These are phyloP conservation scores for Hirundo rustica DNA, from an alignment of 2,797 vertebrate genomes.

Conservation along the genomic window DNA sequence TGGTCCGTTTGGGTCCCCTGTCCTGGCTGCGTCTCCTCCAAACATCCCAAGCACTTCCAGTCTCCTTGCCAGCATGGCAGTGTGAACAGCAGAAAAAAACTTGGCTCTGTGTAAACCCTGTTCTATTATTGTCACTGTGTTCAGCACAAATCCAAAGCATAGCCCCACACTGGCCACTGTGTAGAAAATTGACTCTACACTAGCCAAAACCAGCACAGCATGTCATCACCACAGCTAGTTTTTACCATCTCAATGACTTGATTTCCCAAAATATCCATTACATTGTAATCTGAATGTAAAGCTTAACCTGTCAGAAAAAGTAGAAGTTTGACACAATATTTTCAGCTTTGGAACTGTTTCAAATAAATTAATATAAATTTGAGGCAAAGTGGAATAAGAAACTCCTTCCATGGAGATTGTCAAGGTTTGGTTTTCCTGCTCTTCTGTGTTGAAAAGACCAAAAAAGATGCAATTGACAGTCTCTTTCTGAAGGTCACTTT, in stretches of 20 bases:
- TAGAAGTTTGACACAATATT: not conserved
- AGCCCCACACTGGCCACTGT: not conserved
- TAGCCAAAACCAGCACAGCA: not conserved
- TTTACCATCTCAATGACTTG: not conserved
- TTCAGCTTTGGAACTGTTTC: not conserved
- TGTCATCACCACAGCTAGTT: not conserved
- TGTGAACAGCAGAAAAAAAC: not conserved
- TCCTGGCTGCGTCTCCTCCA: not conserved
- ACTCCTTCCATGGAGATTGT: not conserved
- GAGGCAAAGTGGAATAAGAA: not conserved
- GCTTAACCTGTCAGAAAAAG: not conserved
- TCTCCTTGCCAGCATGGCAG: not conserved
- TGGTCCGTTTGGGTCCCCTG: not conserved
- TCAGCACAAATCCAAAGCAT: not conserved
- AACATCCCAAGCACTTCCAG: not conserved
- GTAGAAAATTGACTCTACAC: not conserved
- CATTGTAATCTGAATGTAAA: not conserved
- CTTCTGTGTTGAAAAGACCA: not conserved
- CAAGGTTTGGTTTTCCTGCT: not conserved
- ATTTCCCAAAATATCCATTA: not conserved
- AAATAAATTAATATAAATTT: not conserved
- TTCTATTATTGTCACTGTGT: not conserved
- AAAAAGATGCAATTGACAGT: not conserved
- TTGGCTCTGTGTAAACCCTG: not conserved
- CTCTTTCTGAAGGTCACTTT: not conserved